Evolutionary conservation across 2,888 invertebrate genomes (phyloP), one percentile per base, ranked within the genome.

Genomic region (Azorinus chamasolen): DNA sequence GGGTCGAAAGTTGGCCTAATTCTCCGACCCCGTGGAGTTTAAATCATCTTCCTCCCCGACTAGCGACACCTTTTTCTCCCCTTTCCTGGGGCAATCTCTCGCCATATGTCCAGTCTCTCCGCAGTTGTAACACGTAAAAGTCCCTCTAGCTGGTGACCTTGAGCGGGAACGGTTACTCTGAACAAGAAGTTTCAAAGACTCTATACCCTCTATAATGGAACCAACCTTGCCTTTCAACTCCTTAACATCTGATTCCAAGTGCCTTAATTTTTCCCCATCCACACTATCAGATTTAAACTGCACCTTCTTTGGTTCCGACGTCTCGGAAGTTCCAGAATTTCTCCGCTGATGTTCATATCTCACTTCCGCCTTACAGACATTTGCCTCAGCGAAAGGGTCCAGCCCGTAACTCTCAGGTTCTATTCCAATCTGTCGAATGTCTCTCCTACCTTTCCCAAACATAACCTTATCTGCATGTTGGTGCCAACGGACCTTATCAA

Each of bases 1-100:
- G 6, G 51, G 62, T 62, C 51, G 51, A 18, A 61, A 12, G 27
- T 48, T 46, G 48, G 61, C 62, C 62, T 62, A 20, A 14, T 51
- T 22, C 20, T 20, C 64, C 27, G 64, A 64, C 64, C 64, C 53
- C 24, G 20, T 2, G 18, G 5, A 24, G 54, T 54, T 64, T 54
- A 64, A 64, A 24, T 20, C 5, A 12, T 64, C 64, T 24, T n/a
- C 45, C 12, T 41, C 25, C 32, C 45, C 54, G 1, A 54, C 45
- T 14, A 45, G 27, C n/a, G 53, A 27, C 27, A 64, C 64, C 14
- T 51, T 62, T 41, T 43, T 53, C 8, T 54, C 43, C 22, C 45
- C 58, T 16, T 4, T n/a, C n/a, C 45, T 45, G 14, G 63, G 64
- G 22, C 64, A 64, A 54, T 43, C n/a, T 6, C 16, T 43, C 10